A percentile compares a stretch with the other conserved stretches of the same genome.
Conservation (phyloP, 2,797 vertebrate genomes). For the Chaetophractus vellerosus region DNA sequence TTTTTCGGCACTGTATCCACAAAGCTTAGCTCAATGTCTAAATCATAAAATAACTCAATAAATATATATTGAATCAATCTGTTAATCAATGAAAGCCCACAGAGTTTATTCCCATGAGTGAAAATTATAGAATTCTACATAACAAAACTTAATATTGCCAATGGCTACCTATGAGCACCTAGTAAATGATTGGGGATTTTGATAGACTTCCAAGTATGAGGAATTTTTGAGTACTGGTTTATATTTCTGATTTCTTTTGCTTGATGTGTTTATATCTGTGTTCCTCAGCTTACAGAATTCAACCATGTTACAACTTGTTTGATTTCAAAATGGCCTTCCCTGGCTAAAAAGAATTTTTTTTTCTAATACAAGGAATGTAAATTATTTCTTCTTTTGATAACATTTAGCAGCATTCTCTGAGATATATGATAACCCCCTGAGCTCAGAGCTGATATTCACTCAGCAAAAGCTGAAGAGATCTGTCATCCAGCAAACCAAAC, state of each 20-base stretch:
- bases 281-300: slow-evolving; percentile 49
- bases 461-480: slow-evolving; percentile 46
- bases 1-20: background rate
- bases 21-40: background rate
- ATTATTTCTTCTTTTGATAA: slow-evolving; percentile 69
- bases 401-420: slow-evolving; percentile 58
- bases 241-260: background rate
- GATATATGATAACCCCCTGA: slow-evolving; percentile 59
- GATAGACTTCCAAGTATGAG: slow-evolving; percentile 3
- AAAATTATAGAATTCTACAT: background rate
- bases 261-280: background rate
- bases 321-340: slow-evolving; percentile 41
- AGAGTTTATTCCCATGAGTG: slow-evolving; percentile 16
- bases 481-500: slow-evolving; percentile 18
- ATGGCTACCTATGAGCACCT: background rate
- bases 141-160: background rate
- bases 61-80: background rate
- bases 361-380: slow-evolving; percentile 68
- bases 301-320: slow-evolving; percentile 17
- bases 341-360: slow-evolving; percentile 39
- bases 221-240: slow-evolving; percentile 9
- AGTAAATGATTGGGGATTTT: background rate
- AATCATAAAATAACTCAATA: background rate
- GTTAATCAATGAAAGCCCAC: background rate
- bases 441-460: slow-evolving; percentile 30